Conservation (phyloP, 2,888 invertebrate genomes). For the Plebejus melissa region DNA sequence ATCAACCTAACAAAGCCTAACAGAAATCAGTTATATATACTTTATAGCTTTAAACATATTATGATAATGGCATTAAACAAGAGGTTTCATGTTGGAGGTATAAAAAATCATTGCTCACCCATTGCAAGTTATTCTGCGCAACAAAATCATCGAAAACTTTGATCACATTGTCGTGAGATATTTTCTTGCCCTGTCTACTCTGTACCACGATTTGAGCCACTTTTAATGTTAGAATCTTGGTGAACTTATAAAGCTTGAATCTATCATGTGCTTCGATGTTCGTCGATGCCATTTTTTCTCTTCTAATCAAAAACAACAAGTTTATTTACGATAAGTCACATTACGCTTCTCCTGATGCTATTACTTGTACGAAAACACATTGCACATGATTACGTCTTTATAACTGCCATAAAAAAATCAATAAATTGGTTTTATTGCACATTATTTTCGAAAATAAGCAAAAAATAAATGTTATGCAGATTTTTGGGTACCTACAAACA, state of each 20-base stretch:
- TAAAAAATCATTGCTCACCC: slow-evolving; percentile 49
- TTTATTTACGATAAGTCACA: not conserved
- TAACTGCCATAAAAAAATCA: not conserved
- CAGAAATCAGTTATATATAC: not conserved
- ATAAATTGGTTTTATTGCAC: not conserved
- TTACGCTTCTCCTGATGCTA: not conserved
- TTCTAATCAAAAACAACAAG: slow-evolving; percentile 13
- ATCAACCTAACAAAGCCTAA: not conserved
- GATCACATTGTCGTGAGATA: slow-evolving; percentile 60
- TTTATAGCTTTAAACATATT: not conserved
- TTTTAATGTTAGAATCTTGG: slow-evolving; percentile 92
- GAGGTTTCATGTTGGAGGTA: not conserved
- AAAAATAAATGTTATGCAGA: not conserved
- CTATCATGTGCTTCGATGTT: slow-evolving; percentile 55
- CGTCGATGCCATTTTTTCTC: slow-evolving; percentile 52
- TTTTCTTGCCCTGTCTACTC: slow-evolving; percentile 92
- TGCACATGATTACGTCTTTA: not conserved
- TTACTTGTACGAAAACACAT: not conserved
- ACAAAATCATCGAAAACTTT: slow-evolving; percentile 53
- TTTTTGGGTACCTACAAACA: not conserved
- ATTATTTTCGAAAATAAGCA: not conserved
- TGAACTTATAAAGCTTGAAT: slow-evolving; percentile 90
- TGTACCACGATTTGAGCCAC: slow-evolving; percentile 95
- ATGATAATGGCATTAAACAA: not conserved
- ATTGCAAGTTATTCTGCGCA: slow-evolving; percentile 53